phyloP scores from a whole-genome alignment of 2,888 invertebrate species.

The Leuctra nigra region DNA sequence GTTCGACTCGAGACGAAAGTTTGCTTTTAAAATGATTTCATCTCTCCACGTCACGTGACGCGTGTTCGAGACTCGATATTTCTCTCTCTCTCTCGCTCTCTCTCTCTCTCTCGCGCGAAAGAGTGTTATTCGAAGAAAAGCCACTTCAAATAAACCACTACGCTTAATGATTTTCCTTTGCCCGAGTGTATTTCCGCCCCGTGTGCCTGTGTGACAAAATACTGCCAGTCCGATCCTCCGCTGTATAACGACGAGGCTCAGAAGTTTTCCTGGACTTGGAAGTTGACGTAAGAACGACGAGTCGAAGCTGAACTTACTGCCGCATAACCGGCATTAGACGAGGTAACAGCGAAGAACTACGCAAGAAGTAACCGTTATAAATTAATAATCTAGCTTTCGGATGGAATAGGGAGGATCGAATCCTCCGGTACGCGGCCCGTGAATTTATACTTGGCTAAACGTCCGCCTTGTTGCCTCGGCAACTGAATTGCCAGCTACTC shows the following conservation, averaged over 20 bases:
- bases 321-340: too few relatives aligned
- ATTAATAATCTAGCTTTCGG: constrained; percentile 18
- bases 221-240: too few relatives aligned
- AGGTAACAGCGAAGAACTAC: background rate
- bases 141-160: constrained; percentile 7
- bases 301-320: background rate
- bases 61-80: too few relatives aligned
- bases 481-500: constrained; percentile 15
- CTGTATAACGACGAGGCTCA: background rate
- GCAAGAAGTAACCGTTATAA: constrained; percentile 7
- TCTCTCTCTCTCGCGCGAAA: background rate
- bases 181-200: background rate
- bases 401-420: background rate
- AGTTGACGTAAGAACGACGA: too few relatives aligned
- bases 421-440: constrained; percentile 11
- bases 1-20: too few relatives aligned
- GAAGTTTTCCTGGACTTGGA: too few relatives aligned
- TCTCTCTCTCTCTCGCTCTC: background rate
- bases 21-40: too few relatives aligned
- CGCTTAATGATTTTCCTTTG: constrained; percentile 6
- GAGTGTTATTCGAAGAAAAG: background rate
- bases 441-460: constrained; percentile 17
- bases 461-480: constrained; percentile 10
- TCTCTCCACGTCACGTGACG: too few relatives aligned
- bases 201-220: background rate